Percentiles rank a stretch among this genome's conserved stretches.
Evolutionary conservation across 2,113 vertebrate genomes (phyloP).

Genomic region (Rhagologus leucostigma): DNA sequence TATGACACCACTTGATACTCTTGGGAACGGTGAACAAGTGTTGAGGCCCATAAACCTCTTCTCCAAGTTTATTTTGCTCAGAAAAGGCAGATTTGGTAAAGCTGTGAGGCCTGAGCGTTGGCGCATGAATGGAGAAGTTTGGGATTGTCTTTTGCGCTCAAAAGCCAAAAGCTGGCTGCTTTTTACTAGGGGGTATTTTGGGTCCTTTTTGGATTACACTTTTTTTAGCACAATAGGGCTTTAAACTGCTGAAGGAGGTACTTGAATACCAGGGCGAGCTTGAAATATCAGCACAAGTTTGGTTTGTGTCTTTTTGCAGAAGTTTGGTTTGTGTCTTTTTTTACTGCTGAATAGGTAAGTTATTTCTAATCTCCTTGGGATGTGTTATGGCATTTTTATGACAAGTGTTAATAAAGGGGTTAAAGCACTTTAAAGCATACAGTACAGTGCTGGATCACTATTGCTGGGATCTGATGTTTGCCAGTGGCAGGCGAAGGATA

Average conservation of each 20-base stretch:
- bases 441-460: rapidly evolving
- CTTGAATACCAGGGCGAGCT: neutral
- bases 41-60: neutral
- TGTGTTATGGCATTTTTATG: rapidly evolving
- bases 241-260: neutral
- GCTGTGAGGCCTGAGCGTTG: neutral
- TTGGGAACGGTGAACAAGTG: neutral
- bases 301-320: neutral
- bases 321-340: neutral
- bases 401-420: neutral
- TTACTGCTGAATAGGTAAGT: neutral
- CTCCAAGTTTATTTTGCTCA: neutral
- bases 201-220: neutral
- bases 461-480: neutral
- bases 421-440: rapidly evolving
- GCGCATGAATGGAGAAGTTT: neutral
- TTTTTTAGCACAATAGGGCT: neutral
- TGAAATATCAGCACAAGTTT: neutral
- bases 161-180: neutral
- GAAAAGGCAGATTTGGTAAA: neutral
- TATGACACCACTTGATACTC: rapidly evolving
- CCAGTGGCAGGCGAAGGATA: neutral
- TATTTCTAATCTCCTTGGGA: neutral
- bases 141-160: rapidly evolving
- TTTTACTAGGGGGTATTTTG: rapidly evolving